Evolutionary conservation across 2,888 invertebrate genomes (phyloP), one percentile per base, ranked within the genome.

Genomic region (Drosophila pseudotakahashii): DNA sequence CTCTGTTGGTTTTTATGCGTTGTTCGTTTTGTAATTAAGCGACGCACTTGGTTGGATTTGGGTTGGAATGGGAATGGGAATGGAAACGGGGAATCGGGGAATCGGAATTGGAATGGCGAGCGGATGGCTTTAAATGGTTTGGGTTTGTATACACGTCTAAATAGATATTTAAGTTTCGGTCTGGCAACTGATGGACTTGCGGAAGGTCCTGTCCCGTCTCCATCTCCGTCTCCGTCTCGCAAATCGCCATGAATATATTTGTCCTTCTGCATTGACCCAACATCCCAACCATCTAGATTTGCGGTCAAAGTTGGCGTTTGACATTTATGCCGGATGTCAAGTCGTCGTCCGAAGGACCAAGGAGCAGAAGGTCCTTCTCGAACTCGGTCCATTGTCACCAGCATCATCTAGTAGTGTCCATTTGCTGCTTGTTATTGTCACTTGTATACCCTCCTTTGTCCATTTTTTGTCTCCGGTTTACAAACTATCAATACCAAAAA

Each of bases 21-120:
- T 83, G 86, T 88, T 86, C 89, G 85, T 86, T 85, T 86, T 86
- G 85, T 85, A 86, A 86, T 86, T 86, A 86, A 86, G 80, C 85
- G 88, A 85, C 88, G 82, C 82, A 82, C 86, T 82, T 84, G 88
- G 64, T 58, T 78, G 75, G 70, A 74, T 81, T 82, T 75, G 57
- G 78, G 60, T 36, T 13, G 14, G 50, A 30, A 5, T 11, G 30
- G 63, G n/a, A 7, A n/a, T 11, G 30, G 53, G n/a, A 7, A n/a
- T n/a, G 26, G 30, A 34, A 34, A 30, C 36, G n/a, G 44, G 9
- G 26, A 26, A 34, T 34, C 34, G 39, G 47, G 34, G 34, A 11
- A 11, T 34, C 14, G 45, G 16, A 60, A 26, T 30, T 7, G 47
- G 47, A 16, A 54, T 16, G 48, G 26, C 23, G 14, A 39, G 39